phyloP scores from a whole-genome alignment of 2,113 vertebrate genomes.

The Mormyrus iriodes region DNA sequence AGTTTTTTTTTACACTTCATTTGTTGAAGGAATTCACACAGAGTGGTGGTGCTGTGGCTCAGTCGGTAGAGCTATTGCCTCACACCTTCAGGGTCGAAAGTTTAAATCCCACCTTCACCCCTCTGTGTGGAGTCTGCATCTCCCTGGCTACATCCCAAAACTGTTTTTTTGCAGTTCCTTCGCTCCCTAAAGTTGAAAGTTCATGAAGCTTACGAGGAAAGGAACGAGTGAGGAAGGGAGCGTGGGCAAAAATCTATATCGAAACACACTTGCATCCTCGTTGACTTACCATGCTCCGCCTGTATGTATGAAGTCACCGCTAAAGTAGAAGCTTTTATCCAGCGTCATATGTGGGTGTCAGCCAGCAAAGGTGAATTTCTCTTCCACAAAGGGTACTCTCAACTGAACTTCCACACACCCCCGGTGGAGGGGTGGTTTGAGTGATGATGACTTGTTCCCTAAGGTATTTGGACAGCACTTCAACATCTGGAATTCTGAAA shows the following conservation, averaged over 20 bases:
- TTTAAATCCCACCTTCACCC: neutral
- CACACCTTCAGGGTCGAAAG: neutral
- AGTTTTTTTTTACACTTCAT: neutral
- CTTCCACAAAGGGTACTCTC: neutral
- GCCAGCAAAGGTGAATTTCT: neutral
- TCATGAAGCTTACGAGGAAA: neutral
- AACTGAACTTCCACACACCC: neutral
- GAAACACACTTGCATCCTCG: neutral
- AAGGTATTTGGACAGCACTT: neutral
- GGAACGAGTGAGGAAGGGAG: neutral
- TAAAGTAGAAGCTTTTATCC: neutral
- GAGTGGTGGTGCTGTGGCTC: neutral
- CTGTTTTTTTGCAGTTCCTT: neutral
- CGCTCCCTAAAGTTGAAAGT: neutral
- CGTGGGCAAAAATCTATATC: neutral
- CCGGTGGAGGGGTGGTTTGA: neutral
- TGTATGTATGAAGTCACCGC: neutral
- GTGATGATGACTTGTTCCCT: neutral
- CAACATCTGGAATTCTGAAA: neutral
- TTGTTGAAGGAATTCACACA: neutral
- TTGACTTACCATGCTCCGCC: neutral
- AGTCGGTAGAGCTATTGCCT: neutral
- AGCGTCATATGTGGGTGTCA: neutral
- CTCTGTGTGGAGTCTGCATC: neutral
- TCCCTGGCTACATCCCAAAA: neutral